A percentile compares a stretch with the other conserved stretches of the same genome.
These are phyloP conservation scores for Erpornis zantholeuca DNA, from an alignment of 2,113 vertebrate genomes.

Conservation along the genomic window DNA sequence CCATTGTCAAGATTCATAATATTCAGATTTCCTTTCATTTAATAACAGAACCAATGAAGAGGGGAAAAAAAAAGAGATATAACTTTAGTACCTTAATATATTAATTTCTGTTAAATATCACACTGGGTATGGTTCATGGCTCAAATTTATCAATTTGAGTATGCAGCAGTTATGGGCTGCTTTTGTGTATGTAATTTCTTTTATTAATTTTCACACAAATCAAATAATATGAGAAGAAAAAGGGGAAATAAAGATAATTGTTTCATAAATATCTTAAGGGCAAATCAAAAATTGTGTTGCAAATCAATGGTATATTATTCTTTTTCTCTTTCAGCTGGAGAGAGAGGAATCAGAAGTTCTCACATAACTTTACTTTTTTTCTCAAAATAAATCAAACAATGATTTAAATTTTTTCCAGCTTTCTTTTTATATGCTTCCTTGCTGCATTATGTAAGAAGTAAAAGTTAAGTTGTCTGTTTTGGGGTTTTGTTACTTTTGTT, in stretches of 20 bases:
- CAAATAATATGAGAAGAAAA: constrained; percentile 23
- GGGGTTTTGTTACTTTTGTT: neutral
- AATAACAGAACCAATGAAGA: neutral
- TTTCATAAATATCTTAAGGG: constrained; percentile 41
- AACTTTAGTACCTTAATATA: constrained; percentile 37
- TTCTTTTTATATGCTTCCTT: neutral
- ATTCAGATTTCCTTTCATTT: constrained; percentile 47
- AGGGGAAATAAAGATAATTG: constrained; percentile 15
- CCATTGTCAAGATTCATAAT: constrained; percentile 23
- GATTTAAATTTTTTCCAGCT: neutral
- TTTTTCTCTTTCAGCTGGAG: neutral
- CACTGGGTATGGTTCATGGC: neutral
- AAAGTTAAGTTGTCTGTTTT: neutral
- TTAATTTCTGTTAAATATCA: constrained; percentile 60
- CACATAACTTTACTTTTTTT: neutral
- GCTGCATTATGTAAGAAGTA: neutral
- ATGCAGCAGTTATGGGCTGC: neutral
- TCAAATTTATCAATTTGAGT: constrained; percentile 35
- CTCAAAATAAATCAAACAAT: neutral
- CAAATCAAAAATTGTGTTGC: neutral
- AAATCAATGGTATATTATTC: neutral
- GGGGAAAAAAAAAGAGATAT: neutral
- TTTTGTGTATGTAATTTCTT: constrained; percentile 43
- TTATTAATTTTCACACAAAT: constrained; percentile 49
- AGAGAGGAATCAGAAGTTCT: neutral